Evolutionary conservation across 1,140 invertebrate genomes (phyloP).

Genomic region (Melitaea cinxia): DNA sequence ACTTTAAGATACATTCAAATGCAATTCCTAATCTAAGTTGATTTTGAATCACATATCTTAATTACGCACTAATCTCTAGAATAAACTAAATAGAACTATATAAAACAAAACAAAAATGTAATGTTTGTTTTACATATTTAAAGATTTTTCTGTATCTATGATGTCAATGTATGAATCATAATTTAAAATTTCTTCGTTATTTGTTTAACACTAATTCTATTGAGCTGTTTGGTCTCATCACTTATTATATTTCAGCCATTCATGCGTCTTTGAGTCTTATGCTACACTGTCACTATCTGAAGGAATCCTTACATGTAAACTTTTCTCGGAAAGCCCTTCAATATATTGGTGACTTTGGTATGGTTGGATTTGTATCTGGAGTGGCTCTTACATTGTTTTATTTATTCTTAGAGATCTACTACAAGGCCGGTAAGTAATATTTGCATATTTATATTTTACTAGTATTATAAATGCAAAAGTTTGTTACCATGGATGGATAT

Average conservation of each 20-base stretch:
- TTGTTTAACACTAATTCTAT: neutral
- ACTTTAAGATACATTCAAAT: conserved; percentile 21
- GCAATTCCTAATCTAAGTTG: neutral
- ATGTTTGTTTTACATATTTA: neutral
- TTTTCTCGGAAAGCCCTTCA: conserved; percentile 68
- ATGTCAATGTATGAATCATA: neutral
- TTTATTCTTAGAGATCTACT: conserved; percentile 65
- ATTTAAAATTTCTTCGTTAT: neutral
- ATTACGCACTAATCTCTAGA: neutral
- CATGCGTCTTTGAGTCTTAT: conserved; percentile 60
- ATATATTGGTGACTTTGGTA: conserved; percentile 70
- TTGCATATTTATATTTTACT: conserved; percentile 8
- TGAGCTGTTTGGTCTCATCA: neutral
- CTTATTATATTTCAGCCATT: conserved; percentile 50
- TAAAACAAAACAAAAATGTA: no score
- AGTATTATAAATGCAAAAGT: no score
- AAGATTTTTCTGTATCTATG: neutral
- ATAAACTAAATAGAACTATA: neutral
- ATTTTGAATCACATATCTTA: neutral
- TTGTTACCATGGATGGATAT: no score
- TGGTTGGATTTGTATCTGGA: conserved; percentile 66
- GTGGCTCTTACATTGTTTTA: conserved; percentile 63
- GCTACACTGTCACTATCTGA: conserved; percentile 67
- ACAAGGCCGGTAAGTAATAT: conserved; percentile 57
- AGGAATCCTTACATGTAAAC: conserved; percentile 66